Base-by-base conservation (phyloP, 2,797 vertebrate genomes). In the Limosa lapponica region DNA sequence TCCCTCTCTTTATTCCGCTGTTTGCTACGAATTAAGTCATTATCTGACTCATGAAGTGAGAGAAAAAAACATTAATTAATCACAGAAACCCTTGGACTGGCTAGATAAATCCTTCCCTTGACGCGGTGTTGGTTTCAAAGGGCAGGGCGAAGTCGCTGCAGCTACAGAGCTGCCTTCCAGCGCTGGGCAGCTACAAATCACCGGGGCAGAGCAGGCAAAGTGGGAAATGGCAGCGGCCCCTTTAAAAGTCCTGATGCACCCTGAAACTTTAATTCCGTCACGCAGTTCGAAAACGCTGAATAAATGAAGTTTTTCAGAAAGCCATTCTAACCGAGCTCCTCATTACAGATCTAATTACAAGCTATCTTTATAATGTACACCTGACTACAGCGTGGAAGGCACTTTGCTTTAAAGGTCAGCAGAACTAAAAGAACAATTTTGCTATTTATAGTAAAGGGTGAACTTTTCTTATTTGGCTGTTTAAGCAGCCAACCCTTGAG, bases 281-380 rank as follows among this genome's bases (percentile, higher is more conserved):
- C 0, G 30, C 73, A 57, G 58, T 83, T 94, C 96, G 95, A 93
- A 97, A 98, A 97, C 5, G 78, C 93, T 77, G 97, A 96, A 97
- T 95, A 97, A 97, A 98, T 96, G 95, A 98, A 97, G 98, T 98
- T 97, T 97, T 97, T 86, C 97, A 94, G 97, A 97, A 97, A 97
- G 93, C 97, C 96, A 98, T 98, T 98, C 97, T 96, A 97, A 96
- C 86, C 74, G 89, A 96, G 89, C 94, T 98, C 96, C 98, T 98
- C 98, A 98, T 98, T 98, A 98, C 94, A 92, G 95, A 96, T 97
- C 98, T 98, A 98, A 98, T 98, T 98, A 98, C 95, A 95, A 98
- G 93, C 97, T 87, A 97, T 97, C 98, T 97, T 97, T 96, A 96
- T 97, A 97, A 98, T 58, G 95, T 97, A 97, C 97, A 98, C 98